Evolutionary conservation across 2,888 invertebrate genomes (phyloP), one percentile per base, ranked within the genome.

Genomic region (Lepetodrilus schrolli): DNA sequence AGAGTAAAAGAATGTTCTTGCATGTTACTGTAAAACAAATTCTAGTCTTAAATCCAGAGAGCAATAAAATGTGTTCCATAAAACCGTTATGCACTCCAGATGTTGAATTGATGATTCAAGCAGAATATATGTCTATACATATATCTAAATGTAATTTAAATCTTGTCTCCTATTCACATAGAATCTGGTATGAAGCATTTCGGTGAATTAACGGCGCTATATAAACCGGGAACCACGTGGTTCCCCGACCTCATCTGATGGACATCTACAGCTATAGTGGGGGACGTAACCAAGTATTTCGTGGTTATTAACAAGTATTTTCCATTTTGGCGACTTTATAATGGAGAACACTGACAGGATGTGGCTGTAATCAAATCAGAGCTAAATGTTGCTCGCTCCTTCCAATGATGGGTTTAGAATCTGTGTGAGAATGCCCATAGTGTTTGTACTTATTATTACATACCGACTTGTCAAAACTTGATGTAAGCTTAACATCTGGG

Each of bases 401-500:
- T 7, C 26, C 26, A 49, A 50, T 10, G 20, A 38, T 30, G 34
- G 74, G 17, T 71, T 68, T 26, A 68, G 58, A 50, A 68, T 74
- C 66, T 58, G 43, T 37, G 65, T 47, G 70, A 70, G 70, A 74
- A 74, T 74, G 74, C 74, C 70, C 70, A 58, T 74, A 48, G 47
- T 47, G 17, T 47, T 51, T 48, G 58, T 70, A 70, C 58, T 69
- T 69, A 65, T 66, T 74, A 69, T 74, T 47, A 74, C 73, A 73
- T 73, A 51, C 69, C 58, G 50, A 47, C 73, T 47, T 73, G 68
- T 73, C 70, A 65, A 65, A 47, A 47, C 8, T 49, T 66, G 70
- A 70, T 70, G 70, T 30, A 66, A 66, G 43, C 34, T 23, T 66
- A 51, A 38, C 66, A 50, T 66, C 43, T 50, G 73, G 37, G 8